Percentiles rank a stretch among this genome's conserved stretches.
Evolutionary conservation across 2,888 invertebrate species (phyloP).

Genomic region (Drosophila melanosoma): DNA sequence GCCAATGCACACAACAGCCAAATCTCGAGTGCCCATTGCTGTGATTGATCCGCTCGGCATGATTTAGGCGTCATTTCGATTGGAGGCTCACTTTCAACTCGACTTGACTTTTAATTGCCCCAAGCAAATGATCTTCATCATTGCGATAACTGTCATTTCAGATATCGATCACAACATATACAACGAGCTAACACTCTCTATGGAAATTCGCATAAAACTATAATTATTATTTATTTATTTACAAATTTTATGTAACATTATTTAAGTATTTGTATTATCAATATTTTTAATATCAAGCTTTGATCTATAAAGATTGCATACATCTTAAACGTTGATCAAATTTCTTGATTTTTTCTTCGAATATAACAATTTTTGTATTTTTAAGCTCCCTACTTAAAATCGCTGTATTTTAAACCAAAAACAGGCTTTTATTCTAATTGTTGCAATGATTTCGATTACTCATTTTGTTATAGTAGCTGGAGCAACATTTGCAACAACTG

Average conservation of each 20-base stretch:
- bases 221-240: not conserved
- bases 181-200: not conserved
- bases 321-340: not conserved
- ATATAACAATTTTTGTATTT: not conserved
- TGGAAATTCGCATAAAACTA: not conserved
- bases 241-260: not conserved
- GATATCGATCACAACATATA: too few relatives aligned
- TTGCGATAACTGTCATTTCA: not conserved
- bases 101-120: slow-evolving; percentile 5
- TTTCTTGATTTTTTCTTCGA: not conserved
- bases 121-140: slow-evolving; percentile 9
- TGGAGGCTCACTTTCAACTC: slow-evolving; percentile 11
- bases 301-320: not conserved
- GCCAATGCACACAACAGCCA: slow-evolving; percentile 24
- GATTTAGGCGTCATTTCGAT: slow-evolving; percentile 1
- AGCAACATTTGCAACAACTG: not conserved
- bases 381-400: not conserved
- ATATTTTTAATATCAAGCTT: not conserved
- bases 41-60: slow-evolving; percentile 17
- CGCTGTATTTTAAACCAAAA: not conserved
- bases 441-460: not conserved
- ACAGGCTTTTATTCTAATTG: not conserved
- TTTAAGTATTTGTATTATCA: too few relatives aligned
- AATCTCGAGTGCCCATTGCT: slow-evolving; percentile 16
- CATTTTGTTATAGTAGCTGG: not conserved